A percentile compares a stretch with the other conserved stretches of the same genome.
Evolutionary conservation across 64 coral and sea anemone genomes (phyloP).

Genomic region (Pachyseris speciosa): DNA sequence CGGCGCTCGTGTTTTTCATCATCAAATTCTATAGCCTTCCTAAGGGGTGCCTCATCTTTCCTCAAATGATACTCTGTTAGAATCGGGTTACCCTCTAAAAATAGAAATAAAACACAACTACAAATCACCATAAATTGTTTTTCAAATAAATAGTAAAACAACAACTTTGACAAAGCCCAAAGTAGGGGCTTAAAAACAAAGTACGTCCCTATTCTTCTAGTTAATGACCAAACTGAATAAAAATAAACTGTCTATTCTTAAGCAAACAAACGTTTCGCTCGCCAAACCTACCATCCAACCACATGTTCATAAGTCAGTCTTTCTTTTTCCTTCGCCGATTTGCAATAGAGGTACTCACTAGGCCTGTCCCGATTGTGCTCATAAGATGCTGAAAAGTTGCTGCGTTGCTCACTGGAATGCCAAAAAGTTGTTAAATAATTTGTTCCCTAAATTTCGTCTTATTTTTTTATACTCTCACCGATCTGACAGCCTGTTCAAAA

Average conservation of each 20-base stretch:
- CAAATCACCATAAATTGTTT: too few species aligned
- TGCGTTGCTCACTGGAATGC: too few species aligned
- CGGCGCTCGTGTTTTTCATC: conserved; percentile 97
- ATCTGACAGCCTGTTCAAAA: too few species aligned
- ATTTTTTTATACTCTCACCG: too few species aligned
- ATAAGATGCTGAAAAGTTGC: too few species aligned
- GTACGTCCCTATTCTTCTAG: neutral
- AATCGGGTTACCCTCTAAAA: conserved; percentile 93
- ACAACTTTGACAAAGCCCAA: too few species aligned
- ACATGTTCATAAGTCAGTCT: conserved; percentile 91
- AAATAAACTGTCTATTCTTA: neutral
- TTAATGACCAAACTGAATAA: neutral
- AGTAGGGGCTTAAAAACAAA: neutral
- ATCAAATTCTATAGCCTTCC: conserved; percentile 99
- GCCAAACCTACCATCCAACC: conserved; percentile 78
- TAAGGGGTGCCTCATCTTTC: conserved; percentile 89
- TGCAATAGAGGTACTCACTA: conserved; percentile 96
- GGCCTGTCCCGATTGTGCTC: too few species aligned
- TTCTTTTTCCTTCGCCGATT: conserved; percentile 90
- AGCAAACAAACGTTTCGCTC: neutral
- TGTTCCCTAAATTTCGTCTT: too few species aligned
- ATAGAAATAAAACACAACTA: neutral
- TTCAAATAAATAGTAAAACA: too few species aligned
- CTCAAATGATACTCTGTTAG: conserved; percentile 95
- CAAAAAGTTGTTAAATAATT: too few species aligned